A percentile compares a stretch with the other conserved stretches of the same genome.
Conservation (phyloP, 2,797 vertebrate species). For the Gambusia yucatana region DNA sequence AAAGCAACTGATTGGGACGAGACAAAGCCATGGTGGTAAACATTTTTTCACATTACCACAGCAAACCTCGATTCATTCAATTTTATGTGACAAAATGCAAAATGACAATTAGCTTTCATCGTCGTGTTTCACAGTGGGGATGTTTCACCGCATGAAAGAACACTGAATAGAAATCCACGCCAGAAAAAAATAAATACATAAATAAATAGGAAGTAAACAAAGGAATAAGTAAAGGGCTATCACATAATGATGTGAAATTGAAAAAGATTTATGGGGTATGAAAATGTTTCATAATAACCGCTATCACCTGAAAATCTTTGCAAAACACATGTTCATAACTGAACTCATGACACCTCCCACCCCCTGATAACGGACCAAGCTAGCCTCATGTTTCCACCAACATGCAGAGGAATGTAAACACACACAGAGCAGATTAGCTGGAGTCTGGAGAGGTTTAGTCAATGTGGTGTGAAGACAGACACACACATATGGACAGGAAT, state of each 20-base stretch:
- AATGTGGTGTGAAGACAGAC: slow-evolving; percentile 23
- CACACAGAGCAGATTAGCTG: slow-evolving; percentile 41
- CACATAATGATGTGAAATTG: not conserved
- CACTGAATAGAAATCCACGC: not conserved
- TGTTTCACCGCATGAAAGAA: not conserved
- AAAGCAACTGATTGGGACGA: not conserved
- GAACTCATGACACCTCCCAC: slow-evolving; percentile 34
- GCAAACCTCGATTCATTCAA: not conserved
- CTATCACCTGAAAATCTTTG: slow-evolving; percentile 48
- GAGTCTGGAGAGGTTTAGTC: slow-evolving; percentile 20
- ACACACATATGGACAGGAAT: slow-evolving; percentile 41
- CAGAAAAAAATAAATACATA: not conserved
- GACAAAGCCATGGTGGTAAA: not conserved
- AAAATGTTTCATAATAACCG: not conserved
- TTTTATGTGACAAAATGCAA: not conserved
- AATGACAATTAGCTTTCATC: not conserved
- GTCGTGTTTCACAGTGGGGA: not conserved
- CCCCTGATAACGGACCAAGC: slow-evolving; percentile 15
- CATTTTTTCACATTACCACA: not conserved
- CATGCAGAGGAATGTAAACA: slow-evolving; percentile 61
- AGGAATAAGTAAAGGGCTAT: not conserved
- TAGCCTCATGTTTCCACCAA: slow-evolving; percentile 54
- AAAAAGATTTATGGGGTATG: not conserved
- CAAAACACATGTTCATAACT: slow-evolving; percentile 19
- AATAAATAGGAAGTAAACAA: not conserved